These are phyloP conservation scores for Oryctolagus cuniculus DNA, from an alignment of 2,113 vertebrate species.

Conservation along the genomic window DNA sequence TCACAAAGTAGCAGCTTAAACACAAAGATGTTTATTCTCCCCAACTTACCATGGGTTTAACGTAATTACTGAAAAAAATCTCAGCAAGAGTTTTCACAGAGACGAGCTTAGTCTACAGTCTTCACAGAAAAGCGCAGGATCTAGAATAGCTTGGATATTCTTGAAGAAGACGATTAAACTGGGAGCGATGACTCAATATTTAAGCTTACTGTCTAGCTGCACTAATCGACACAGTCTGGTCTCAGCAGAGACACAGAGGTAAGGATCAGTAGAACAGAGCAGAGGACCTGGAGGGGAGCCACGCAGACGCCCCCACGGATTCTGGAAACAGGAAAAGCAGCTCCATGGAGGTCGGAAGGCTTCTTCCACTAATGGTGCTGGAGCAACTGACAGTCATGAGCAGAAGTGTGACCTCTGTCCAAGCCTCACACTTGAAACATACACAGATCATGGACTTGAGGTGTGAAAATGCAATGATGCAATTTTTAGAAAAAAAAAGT, in stretches of 20 bases:
- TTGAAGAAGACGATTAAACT: conserved; percentile 4
- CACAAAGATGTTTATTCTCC: background rate
- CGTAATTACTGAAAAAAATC: background rate
- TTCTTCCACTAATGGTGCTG: accelerated
- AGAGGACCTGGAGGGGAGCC: background rate
- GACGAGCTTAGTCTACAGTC: background rate
- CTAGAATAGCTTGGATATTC: background rate
- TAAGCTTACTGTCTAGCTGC: background rate
- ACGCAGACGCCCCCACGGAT: no score
- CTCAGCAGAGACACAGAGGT: background rate
- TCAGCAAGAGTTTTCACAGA: background rate
- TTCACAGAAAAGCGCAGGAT: background rate
- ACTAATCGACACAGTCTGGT: background rate
- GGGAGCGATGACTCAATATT: background rate
- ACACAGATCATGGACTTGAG: background rate
- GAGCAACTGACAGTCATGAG: background rate
- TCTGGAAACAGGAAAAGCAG: background rate
- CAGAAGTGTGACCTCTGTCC: background rate
- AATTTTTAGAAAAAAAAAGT: background rate
- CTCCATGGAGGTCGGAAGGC: background rate
- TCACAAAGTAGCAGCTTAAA: background rate
- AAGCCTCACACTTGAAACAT: background rate
- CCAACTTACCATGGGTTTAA: background rate
- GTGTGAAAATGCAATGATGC: background rate
- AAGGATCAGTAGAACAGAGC: background rate